phyloP scores from a whole-genome alignment of 2,888 invertebrate species.

The Drosophila tripunctata region DNA sequence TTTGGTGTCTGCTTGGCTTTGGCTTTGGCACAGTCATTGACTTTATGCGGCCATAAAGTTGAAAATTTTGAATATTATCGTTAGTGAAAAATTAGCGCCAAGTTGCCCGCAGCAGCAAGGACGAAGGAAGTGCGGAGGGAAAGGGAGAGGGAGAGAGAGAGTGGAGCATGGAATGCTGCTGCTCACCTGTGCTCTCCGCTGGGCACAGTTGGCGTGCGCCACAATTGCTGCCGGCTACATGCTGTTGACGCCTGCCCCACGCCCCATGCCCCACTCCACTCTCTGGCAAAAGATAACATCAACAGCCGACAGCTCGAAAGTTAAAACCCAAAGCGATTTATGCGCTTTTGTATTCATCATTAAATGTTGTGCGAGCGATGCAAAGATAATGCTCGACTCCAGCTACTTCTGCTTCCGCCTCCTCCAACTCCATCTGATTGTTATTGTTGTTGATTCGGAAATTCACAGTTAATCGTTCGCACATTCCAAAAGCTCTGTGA shows the following conservation, averaged over 20 bases:
- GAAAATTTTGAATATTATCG: constrained; percentile 80
- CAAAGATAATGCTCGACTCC: constrained; percentile 50
- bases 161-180: too few species aligned
- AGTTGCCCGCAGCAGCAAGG: constrained; percentile 45
- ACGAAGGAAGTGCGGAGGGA: neutral
- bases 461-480: constrained; percentile 70
- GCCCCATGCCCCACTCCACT: neutral
- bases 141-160: neutral
- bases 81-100: constrained; percentile 79
- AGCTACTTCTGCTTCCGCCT: constrained; percentile 13
- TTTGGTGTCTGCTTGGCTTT: constrained; percentile 24
- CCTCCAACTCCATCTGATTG: constrained; percentile 11
- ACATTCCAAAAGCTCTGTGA: neutral
- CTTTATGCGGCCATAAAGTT: constrained; percentile 77
- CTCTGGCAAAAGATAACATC: constrained; percentile 47
- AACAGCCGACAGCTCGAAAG: constrained; percentile 17
- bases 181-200: constrained; percentile 49
- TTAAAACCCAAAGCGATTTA: constrained; percentile 68
- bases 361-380: constrained; percentile 62
- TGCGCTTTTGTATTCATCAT: constrained; percentile 71
- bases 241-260: constrained; percentile 60
- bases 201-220: constrained; percentile 63
- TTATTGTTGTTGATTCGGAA: constrained; percentile 54
- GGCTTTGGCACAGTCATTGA: constrained; percentile 69
- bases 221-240: constrained; percentile 58